A percentile compares a stretch with the other conserved stretches of the same genome.
Conservation (phyloP, 92 coral and sea anemone genomes). For the Epizoanthus scotinus region DNA sequence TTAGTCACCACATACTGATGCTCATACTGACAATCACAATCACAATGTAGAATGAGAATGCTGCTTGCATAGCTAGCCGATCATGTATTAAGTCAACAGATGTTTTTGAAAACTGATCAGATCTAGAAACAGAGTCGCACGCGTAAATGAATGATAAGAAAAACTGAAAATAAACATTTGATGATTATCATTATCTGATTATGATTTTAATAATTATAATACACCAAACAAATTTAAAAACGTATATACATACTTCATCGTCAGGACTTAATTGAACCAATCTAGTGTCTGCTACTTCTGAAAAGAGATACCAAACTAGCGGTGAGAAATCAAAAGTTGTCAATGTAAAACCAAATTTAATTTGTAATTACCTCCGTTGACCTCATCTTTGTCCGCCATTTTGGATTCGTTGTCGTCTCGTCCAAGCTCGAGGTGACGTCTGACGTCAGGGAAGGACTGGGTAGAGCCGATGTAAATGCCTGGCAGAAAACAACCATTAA, state of each 20-base stretch:
- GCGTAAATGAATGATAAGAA: too few species aligned
- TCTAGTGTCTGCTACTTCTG: constrained; percentile 12
- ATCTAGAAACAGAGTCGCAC: neutral
- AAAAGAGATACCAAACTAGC: neutral
- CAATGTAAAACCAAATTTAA: neutral
- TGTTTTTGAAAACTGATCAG: too few species aligned
- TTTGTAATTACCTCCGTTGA: neutral
- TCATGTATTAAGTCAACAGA: too few species aligned
- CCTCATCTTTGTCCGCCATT: constrained; percentile 33
- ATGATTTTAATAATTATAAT: too few species aligned
- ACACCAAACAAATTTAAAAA: neutral
- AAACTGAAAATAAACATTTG: neutral
- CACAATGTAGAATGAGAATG: too few species aligned
- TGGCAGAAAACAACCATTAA: constrained; percentile 27
- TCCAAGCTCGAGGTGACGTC: neutral
- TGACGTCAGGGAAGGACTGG: neutral
- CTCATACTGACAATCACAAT: too few species aligned
- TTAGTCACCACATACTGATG: too few species aligned
- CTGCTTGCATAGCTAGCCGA: too few species aligned
- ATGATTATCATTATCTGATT: too few species aligned
- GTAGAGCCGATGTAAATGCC: neutral
- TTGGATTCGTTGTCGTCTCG: neutral
- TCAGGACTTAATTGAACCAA: constrained; percentile 23
- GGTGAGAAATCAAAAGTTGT: neutral
- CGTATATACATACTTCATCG: constrained; percentile 1